phyloP scores from a whole-genome alignment of 2,113 vertebrate genomes.

The Gallinago jamesoni region DNA sequence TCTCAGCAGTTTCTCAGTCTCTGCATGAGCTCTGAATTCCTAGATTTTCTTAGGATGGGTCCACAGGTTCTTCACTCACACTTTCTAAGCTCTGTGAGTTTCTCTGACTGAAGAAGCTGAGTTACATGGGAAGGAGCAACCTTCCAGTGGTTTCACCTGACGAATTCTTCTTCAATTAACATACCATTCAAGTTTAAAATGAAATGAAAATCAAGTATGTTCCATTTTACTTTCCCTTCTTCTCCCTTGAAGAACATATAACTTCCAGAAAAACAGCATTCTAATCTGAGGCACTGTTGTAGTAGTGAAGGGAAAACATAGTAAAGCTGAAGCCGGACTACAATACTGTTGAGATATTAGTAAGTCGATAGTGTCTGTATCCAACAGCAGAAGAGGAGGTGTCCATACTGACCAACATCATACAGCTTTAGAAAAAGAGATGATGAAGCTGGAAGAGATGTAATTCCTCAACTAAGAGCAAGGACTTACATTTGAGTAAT shows the following conservation, averaged over 20 bases:
- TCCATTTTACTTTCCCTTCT: neutral
- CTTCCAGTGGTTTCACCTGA: neutral
- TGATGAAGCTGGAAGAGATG: neutral
- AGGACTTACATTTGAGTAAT: constrained; percentile 4
- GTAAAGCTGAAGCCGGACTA: neutral
- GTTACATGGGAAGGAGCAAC: neutral
- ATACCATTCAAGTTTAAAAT: neutral
- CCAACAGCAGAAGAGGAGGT: neutral
- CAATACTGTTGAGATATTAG: neutral
- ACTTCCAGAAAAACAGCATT: neutral
- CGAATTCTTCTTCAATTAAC: neutral
- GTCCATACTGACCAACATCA: neutral
- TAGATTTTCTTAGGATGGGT: neutral
- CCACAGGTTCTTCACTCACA: neutral
- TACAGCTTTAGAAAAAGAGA: neutral
- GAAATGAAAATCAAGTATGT: too few relatives aligned
- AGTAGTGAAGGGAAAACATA: neutral
- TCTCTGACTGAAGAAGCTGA: neutral
- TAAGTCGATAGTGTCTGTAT: neutral
- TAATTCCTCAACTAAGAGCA: neutral
- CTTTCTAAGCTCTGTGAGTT: neutral
- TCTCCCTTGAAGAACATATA: neutral
- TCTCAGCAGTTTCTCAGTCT: neutral
- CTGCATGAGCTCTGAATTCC: neutral
- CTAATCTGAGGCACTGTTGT: neutral